phyloP scores from a whole-genome alignment of 2,797 vertebrate genomes.

The Acrossocheilus wenchowensis region DNA sequence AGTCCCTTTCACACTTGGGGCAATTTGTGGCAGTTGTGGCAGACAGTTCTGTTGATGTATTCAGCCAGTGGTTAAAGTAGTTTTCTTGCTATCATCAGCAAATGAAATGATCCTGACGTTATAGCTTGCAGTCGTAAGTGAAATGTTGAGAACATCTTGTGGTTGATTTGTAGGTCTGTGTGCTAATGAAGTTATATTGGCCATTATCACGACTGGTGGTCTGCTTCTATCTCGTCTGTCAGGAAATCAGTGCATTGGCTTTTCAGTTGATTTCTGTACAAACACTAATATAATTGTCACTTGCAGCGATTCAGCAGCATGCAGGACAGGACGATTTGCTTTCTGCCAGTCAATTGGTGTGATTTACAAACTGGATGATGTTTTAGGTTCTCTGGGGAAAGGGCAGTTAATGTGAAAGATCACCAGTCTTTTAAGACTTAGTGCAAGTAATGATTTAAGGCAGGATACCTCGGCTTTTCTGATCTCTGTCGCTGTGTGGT shows the following conservation, averaged over 20 bases:
- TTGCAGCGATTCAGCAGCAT: neutral
- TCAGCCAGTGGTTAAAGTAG: neutral
- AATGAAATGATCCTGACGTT: neutral
- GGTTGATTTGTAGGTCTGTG: conserved; percentile 1
- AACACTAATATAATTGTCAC: conserved; percentile 18
- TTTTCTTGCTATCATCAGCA: neutral
- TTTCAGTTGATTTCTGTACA: conserved; percentile 1
- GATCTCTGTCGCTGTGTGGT: neutral
- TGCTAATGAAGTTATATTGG: neutral
- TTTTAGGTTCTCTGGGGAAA: neutral
- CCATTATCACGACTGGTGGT: neutral
- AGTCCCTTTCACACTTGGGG: neutral
- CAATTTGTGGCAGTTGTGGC: neutral
- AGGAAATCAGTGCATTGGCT: neutral
- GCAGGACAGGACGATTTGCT: neutral
- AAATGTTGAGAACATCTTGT: neutral
- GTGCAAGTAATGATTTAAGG: conserved; percentile 17
- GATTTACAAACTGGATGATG: conserved; percentile 23
- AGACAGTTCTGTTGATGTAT: neutral
- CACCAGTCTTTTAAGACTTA: conserved; percentile 25
- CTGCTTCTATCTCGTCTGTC: neutral
- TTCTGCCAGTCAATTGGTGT: conserved; percentile 14
- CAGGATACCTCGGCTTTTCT: neutral
- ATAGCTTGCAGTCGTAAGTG: neutral
- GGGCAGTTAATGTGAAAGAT: conserved; percentile 15